Evolutionary conservation across 2,113 vertebrate genomes (phyloP), one percentile per base, ranked within the genome.

Genomic region (Tylochromis polylepis): DNA sequence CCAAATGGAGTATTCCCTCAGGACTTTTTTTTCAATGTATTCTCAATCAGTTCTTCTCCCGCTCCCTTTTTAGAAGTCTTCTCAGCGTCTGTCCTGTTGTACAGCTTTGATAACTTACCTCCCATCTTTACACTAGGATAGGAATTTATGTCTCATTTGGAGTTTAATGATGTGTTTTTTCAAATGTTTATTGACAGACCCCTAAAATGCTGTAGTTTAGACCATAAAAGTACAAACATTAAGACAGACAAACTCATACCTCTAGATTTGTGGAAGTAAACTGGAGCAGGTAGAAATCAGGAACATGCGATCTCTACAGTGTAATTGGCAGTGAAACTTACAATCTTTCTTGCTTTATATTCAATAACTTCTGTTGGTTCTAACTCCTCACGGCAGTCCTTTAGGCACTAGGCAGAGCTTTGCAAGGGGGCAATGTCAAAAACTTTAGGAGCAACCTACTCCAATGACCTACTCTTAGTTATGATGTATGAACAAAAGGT

Each of bases 1-100:
- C 29, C 56, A 58, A 78, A 85, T 86, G 86, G 88, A 88, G 46
- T 41, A 79, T 77, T 87, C 88, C 86, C 86, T 9, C 8, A 67
- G 70, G 79, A 60, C 14, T 9, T 31, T 49, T 85, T 58, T 85
- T 36, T n/a, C 9, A 62, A 8, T 31, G 27, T 49, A 49, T 53
- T 29, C 22, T 70, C 22, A 24, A 20, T 43, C 49, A 67, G 56
- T 60, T 84, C 27, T 59, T 82, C 24, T 14, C 11, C 29, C 14
- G 38, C 24, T 24, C 0, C 1, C 53, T 53, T 36, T 85, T 18
- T 46, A 46, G 20, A 10, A 79, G 59, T 77, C 56, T n/a, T 29
- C 38, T 79, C 24, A n/a, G 4, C 11, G 18, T 43, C 51, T 59
- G 12, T 5, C 29, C 22, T 56, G 58, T 11, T 46, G 65, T 14